A percentile compares a stretch with the other conserved stretches of the same genome.
Evolutionary conservation across 1,140 invertebrate species (phyloP).

Genomic region (Drosophila leontia): DNA sequence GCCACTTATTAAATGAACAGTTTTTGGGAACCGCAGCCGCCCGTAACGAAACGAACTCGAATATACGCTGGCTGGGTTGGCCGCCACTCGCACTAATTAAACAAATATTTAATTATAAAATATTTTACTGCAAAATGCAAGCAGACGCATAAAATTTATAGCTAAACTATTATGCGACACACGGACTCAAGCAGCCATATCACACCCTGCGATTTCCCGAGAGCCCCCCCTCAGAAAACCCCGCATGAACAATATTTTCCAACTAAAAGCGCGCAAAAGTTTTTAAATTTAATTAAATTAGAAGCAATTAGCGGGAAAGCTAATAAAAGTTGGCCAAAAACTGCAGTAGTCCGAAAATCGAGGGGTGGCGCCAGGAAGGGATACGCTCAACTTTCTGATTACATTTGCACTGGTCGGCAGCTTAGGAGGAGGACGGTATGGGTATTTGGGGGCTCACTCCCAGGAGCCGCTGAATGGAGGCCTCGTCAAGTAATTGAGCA

Average conservation of each 20-base stretch:
- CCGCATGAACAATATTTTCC: slow-evolving; percentile 73
- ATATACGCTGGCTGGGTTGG: slow-evolving; percentile 15
- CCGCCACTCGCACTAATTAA: slow-evolving; percentile 74
- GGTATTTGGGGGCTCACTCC: not conserved
- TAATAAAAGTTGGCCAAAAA: slow-evolving; percentile 79
- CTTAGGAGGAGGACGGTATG: not conserved
- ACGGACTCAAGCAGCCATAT: slow-evolving; percentile 7
- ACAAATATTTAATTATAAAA: slow-evolving; percentile 84
- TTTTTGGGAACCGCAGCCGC: slow-evolving; percentile 47
- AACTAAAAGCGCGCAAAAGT: slow-evolving; percentile 76
- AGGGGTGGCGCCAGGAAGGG: not conserved
- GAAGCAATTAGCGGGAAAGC: slow-evolving; percentile 79
- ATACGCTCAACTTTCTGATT: slow-evolving; percentile 42
- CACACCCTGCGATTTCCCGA: not conserved
- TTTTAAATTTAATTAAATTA: slow-evolving; percentile 84
- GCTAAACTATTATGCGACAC: slow-evolving; percentile 77
- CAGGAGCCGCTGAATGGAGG: not conserved
- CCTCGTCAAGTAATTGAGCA: slow-evolving; percentile 70
- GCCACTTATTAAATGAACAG: slow-evolving; percentile 51
- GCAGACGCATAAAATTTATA: slow-evolving; percentile 81
- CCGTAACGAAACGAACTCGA: slow-evolving; percentile 1
- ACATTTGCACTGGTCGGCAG: slow-evolving; percentile 15
- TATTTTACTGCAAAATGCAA: slow-evolving; percentile 78
- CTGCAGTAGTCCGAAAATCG: slow-evolving; percentile 54
- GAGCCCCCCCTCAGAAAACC: slow-evolving; percentile 18